Evolutionary conservation across 1,140 invertebrate species (phyloP), one percentile per base, ranked within the genome.

Genomic region (Orius insidiosus): DNA sequence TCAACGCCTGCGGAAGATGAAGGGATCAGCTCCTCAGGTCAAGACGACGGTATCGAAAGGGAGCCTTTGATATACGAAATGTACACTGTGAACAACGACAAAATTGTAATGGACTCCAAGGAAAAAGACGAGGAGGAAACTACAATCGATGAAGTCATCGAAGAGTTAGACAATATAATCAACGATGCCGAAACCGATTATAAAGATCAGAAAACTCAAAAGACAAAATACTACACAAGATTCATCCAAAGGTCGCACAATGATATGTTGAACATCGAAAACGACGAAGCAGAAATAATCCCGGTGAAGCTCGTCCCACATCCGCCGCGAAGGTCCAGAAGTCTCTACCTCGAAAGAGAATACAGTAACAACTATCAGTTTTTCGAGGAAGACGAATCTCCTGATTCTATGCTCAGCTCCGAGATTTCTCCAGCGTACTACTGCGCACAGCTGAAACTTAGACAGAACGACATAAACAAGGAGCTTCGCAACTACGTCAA

Each of bases 131-230:
- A 50, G 48, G 78, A 80, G 40, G 80, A 85, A 63, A 83, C 78
- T 0, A 85, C 83, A 10, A 85, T 88, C 41, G 84, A 86, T 52
- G 83, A 86, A 63, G 83, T 86, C 0, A 86, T 87, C 55, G 80
- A 84, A 59, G 82, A 85, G 58, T 60, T 88, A 19, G 69, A 78
- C 52, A 85, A 85, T 53, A 85, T 86, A 42, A 79, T 86, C 1
- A 85, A 83, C 57, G 79, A 86, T 48, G 83, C 80, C 0, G 80
- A 85, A 64, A 72, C 72, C 1, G 77, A 85, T 53, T 74, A 70
- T 51, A 62, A 65, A 31, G 32, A 49, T 24, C 45, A 47, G 10
- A 34, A 43, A 3, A 30, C 30, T 2, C 19, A 38, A 19, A 46
- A 42, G 3, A 46, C 46, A 14, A 52, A 50, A 52, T 48, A 54